These are phyloP conservation scores for Sinopyrophorus schimmeli DNA, from an alignment of 2,888 invertebrate genomes.

Conservation along the genomic window DNA sequence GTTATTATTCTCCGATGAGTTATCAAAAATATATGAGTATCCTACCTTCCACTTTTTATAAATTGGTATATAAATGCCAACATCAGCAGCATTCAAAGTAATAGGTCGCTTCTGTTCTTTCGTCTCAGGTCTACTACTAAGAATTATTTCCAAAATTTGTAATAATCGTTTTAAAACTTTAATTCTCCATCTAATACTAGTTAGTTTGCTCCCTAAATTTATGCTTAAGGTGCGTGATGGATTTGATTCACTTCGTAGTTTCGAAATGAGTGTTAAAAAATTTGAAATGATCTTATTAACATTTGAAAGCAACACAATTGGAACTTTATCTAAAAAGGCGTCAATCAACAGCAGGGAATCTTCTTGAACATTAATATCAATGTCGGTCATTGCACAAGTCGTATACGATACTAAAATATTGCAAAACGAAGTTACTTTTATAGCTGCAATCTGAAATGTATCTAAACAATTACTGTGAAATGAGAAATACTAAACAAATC, in stretches of 20 bases:
- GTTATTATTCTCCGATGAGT: not conserved
- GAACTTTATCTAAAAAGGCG: constrained; percentile 69
- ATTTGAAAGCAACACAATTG: constrained; percentile 67
- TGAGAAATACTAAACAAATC: constrained; percentile 36
- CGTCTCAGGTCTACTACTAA: constrained; percentile 22
- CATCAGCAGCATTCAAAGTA: not conserved
- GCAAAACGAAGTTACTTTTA: constrained; percentile 72
- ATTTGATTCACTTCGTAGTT: constrained; percentile 64
- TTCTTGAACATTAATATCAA: constrained; percentile 77
- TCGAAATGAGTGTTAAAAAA: constrained; percentile 85
- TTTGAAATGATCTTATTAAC: constrained; percentile 74
- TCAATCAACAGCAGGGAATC: constrained; percentile 82
- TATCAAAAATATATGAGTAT: not conserved
- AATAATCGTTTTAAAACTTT: constrained; percentile 74
- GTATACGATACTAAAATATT: constrained; percentile 77
- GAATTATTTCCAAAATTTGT: constrained; percentile 59
- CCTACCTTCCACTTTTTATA: constrained; percentile 3
- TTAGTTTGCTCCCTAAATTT: constrained; percentile 71
- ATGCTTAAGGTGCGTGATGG: constrained; percentile 70
- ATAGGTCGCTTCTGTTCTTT: not conserved
- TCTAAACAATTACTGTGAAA: constrained; percentile 2
- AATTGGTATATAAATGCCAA: constrained; percentile 2
- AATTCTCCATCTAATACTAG: constrained; percentile 77
- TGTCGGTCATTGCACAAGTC: constrained; percentile 89
- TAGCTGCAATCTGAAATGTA: constrained; percentile 52